Percentiles rank a stretch among this genome's conserved stretches.
Conservation (phyloP, 2,113 vertebrate species). For the Oreotragus oreotragus region DNA sequence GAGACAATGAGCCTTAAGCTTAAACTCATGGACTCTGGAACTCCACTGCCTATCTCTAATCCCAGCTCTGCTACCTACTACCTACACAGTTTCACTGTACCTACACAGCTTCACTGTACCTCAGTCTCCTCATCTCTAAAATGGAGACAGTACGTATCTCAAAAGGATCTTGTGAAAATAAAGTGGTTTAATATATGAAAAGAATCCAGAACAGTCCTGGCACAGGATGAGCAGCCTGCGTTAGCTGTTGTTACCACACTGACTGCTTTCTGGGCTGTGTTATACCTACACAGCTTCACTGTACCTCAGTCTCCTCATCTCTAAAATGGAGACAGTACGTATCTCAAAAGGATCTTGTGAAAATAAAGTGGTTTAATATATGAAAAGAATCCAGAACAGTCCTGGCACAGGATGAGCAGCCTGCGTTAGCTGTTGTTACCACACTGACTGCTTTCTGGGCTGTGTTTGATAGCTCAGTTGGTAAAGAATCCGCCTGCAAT, state of each 20-base stretch:
- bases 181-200: no score
- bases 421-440: no score
- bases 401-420: background rate
- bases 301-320: background rate
- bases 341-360: background rate
- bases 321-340: background rate
- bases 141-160: no score
- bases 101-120: no score
- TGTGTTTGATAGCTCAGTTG: background rate
- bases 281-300: background rate
- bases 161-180: no score
- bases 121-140: no score
- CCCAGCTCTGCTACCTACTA: background rate
- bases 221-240: no score
- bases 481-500: background rate
- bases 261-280: no score
- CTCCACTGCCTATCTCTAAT: background rate
- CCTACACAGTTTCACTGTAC: no score
- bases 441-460: background rate
- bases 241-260: no score
- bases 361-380: background rate
- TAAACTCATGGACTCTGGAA: background rate
- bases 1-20: background rate
- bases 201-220: no score
- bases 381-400: background rate